phyloP scores from a whole-genome alignment of 1,140 invertebrate species.

The Trissolcus basalis region DNA sequence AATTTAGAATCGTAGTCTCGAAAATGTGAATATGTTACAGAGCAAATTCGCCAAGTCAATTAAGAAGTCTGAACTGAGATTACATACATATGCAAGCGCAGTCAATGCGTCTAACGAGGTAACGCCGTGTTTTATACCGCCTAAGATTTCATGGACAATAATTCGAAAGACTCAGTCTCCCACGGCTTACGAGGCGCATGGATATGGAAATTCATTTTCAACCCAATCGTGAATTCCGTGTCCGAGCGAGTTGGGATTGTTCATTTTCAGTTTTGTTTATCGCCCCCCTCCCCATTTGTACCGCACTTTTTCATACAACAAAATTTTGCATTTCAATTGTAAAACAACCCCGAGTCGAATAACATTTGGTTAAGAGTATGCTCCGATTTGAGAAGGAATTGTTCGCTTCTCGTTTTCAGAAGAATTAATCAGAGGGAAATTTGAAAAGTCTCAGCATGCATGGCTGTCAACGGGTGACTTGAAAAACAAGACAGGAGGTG shows the following conservation, averaged over 20 bases:
- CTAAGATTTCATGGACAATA: conserved; percentile 56
- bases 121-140: conserved; percentile 51
- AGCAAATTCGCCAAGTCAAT: conserved; percentile 61
- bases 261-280: too few species aligned
- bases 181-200: conserved; percentile 24
- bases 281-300: too few species aligned
- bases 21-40: conserved; percentile 62
- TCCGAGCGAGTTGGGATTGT: too few species aligned
- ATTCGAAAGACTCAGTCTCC: conserved; percentile 43
- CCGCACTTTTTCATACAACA: not conserved
- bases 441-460: conserved; percentile 1
- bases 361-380: too few species aligned
- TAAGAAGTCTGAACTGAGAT: conserved; percentile 63
- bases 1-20: conserved; percentile 59
- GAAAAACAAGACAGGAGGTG: conserved; percentile 40
- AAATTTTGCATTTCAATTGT: too few species aligned
- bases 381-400: too few species aligned
- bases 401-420: too few species aligned
- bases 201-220: conserved; percentile 35
- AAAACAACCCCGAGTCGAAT: too few species aligned
- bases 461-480: conserved; percentile 1
- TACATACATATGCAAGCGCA: conserved; percentile 61
- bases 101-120: conserved; percentile 57
- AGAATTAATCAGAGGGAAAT: too few species aligned
- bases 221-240: conserved; percentile 21